These are phyloP conservation scores for Disparrhopalites patrizii DNA, from an alignment of 2,888 invertebrate genomes.

Conservation along the genomic window DNA sequence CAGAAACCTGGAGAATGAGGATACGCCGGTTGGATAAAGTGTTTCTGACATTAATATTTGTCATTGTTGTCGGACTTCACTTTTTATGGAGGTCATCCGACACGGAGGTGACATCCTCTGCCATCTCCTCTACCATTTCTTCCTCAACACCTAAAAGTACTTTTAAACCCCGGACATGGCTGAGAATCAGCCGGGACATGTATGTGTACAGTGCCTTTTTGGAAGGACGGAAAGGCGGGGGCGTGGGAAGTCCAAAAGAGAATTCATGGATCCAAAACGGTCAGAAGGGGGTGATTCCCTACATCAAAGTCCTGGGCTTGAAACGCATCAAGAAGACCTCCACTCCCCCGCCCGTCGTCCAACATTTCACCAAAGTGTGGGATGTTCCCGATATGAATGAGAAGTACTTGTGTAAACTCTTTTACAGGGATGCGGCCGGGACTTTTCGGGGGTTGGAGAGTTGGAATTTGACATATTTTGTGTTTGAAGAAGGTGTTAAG, in stretches of 20 bases:
- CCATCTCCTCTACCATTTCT: too few species aligned
- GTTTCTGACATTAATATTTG: background rate
- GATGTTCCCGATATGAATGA: background rate
- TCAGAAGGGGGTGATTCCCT: conserved; percentile 37
- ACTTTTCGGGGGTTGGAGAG: background rate
- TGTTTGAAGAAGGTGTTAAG: conserved; percentile 48
- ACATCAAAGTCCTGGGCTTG: conserved; percentile 26
- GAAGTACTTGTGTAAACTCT: conserved; percentile 38
- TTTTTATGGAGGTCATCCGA: background rate
- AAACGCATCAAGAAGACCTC: conserved; percentile 35
- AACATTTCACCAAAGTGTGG: background rate
- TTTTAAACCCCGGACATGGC: conserved; percentile 47
- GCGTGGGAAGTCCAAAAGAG: too few species aligned
- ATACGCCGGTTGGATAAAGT: background rate
- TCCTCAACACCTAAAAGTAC: too few species aligned
- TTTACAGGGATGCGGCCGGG: conserved; percentile 22
- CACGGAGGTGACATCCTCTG: too few species aligned
- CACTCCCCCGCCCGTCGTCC: background rate
- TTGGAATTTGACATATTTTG: conserved; percentile 31
- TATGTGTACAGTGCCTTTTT: conserved; percentile 49
- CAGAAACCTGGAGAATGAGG: background rate
- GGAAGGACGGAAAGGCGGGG: conserved; percentile 44
- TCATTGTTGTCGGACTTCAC: background rate
- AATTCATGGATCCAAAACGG: too few species aligned
- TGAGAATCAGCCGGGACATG: conserved; percentile 45